Base-by-base conservation (phyloP, 2,797 vertebrate genomes). In the Odontamblyopus lacepedii region DNA sequence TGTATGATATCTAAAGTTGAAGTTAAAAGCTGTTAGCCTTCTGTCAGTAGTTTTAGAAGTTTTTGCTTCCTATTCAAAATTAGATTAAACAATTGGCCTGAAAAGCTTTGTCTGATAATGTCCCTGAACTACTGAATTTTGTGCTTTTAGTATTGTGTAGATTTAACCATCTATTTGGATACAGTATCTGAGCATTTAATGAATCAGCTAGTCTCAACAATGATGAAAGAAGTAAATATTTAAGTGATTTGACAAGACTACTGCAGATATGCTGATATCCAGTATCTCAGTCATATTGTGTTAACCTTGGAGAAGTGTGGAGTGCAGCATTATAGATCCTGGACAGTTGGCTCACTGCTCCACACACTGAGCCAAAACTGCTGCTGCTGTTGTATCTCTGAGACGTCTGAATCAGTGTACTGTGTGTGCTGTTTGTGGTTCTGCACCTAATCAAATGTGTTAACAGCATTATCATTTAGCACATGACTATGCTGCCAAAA, bases 211-310 rank as follows among this genome's bases (percentile, higher is more conserved):
- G 18, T 5, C 26, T 13, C 12, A 35, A 65, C 67, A 50, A 69
- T 57, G 19, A 59, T n/a, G 35, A 72, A 6, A n/a, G 59, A 69
- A 38, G 26, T 81, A 83, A 71, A 79, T 84, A 75, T 78, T 79
- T 75, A 19, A 64, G 63, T 75, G 73, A 66, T 29, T 38, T 67
- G 65, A 53, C n/a, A 26, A 4, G 44, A 48, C 12, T 27, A 16
- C n/a, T 26, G 23, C 63, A 48, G 23, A 27, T 6, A 8, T n/a
- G 48, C 44, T 51, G 44, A 18, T 29, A 16, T 51, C 48, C 16
- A 48, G 64, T 30, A 2, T 51, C 64, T 66, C 27, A 9, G 6
- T 12, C 51, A 7, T 57, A 68, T 64, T 50, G 50, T 38, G 74
- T 83, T 79, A 64, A 78, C 67, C 71, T 74, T 79, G 77, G 15